Evolutionary conservation across 1,140 invertebrate genomes (phyloP).

Genomic region (Oncopodura yosiiana): DNA sequence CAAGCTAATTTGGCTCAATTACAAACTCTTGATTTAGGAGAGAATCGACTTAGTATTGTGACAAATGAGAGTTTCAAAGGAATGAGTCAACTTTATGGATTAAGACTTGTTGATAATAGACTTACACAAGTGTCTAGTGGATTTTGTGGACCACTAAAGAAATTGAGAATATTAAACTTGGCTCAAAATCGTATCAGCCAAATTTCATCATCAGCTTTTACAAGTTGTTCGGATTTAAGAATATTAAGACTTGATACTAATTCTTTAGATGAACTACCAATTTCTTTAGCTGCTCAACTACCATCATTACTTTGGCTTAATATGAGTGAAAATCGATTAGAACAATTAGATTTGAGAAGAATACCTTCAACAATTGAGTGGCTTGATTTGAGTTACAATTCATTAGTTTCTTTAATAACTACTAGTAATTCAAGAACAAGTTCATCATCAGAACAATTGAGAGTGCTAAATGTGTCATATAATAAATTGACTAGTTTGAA

Average conservation of each 20-base stretch:
- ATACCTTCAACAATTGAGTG: too few relatives aligned
- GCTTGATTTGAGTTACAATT: too few relatives aligned
- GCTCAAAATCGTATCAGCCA: slow-evolving; percentile 75
- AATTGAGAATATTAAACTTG: slow-evolving; percentile 70
- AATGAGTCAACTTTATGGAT: slow-evolving; percentile 67
- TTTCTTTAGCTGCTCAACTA: too few relatives aligned
- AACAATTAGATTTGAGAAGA: slow-evolving; percentile 82
- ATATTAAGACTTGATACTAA: slow-evolving; percentile 71
- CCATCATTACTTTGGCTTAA: slow-evolving; percentile 67
- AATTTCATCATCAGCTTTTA: slow-evolving; percentile 56
- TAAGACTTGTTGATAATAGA: slow-evolving; percentile 73
- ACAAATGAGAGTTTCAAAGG: slow-evolving; percentile 71
- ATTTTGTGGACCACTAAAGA: slow-evolving; percentile 72
- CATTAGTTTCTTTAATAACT: too few relatives aligned
- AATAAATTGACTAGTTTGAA: slow-evolving; percentile 71
- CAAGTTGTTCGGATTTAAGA: slow-evolving; percentile 75
- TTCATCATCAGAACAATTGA: slow-evolving; percentile 33
- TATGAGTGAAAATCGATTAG: slow-evolving; percentile 74
- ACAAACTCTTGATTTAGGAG: slow-evolving; percentile 72
- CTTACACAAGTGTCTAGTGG: slow-evolving; percentile 71
- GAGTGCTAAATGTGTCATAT: slow-evolving; percentile 68
- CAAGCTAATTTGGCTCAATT: slow-evolving; percentile 42
- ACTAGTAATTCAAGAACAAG: slow-evolving; percentile 10
- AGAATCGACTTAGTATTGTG: slow-evolving; percentile 70
- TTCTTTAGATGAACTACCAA: too few relatives aligned